phyloP scores from a whole-genome alignment of 2,888 invertebrate genomes.

The Cosmia pyralina region DNA sequence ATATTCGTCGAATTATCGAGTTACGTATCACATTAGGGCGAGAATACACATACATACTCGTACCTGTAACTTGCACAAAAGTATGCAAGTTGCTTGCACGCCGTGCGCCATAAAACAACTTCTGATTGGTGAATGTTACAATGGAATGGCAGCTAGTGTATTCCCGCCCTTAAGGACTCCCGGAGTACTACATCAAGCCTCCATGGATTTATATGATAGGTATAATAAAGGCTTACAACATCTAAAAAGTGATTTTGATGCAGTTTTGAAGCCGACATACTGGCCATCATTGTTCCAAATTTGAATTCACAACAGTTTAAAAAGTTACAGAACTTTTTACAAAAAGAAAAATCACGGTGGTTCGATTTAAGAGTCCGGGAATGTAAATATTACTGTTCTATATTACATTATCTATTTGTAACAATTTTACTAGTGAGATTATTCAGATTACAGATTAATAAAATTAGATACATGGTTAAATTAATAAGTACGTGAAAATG shows the following conservation, averaged over 20 bases:
- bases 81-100: no score
- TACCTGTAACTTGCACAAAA: no score
- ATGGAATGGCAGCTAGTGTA: no score
- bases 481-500: slow-evolving; percentile 3
- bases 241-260: background rate
- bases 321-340: background rate
- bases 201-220: background rate
- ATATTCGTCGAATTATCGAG: slow-evolving; percentile 12
- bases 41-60: no score
- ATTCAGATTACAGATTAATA: slow-evolving; percentile 30
- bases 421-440: slow-evolving; percentile 15
- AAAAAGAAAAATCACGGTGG: background rate
- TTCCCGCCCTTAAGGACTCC: background rate
- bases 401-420: slow-evolving; percentile 7
- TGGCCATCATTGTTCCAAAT: background rate
- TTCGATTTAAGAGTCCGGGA: background rate
- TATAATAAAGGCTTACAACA: background rate
- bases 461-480: slow-evolving; percentile 24
- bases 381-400: background rate
- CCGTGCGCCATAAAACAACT: no score
- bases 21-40: slow-evolving; percentile 5
- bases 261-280: background rate
- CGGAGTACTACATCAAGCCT: background rate
- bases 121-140: no score
- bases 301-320: background rate